Evolutionary conservation across 2,888 invertebrate genomes (phyloP).

Genomic region (Anoncus sp.): DNA sequence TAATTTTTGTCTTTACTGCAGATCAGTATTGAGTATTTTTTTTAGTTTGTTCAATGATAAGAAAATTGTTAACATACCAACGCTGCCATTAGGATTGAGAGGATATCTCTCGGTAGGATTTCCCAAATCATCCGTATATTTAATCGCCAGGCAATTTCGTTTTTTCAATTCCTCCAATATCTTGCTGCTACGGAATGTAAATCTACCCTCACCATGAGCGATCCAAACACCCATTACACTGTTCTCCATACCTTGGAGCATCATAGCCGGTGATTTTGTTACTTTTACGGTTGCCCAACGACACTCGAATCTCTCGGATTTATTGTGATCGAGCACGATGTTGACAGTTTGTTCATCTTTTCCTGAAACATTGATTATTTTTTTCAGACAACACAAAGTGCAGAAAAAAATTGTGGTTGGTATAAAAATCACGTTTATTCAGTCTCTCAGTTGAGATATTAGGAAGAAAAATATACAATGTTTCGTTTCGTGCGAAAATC

Average conservation of each 20-base stretch:
- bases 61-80: conserved; percentile 83
- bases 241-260: conserved; percentile 95
- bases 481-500: no score
- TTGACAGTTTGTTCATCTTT: conserved; percentile 83
- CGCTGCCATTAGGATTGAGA: conserved; percentile 97
- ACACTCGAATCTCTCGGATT: conserved; percentile 94
- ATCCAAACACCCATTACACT: conserved; percentile 98
- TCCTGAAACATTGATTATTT: conserved; percentile 13
- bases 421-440: no score
- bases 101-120: conserved; percentile 93
- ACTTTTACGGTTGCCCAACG: conserved; percentile 90
- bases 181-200: conserved; percentile 85
- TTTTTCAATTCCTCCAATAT: conserved; percentile 84
- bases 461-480: no score
- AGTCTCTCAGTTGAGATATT: no score
- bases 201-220: conserved; percentile 97
- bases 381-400: neutral
- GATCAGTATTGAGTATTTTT: no score
- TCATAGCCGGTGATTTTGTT: conserved; percentile 89
- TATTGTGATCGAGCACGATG: conserved; percentile 92
- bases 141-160: conserved; percentile 89
- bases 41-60: conserved; percentile 3
- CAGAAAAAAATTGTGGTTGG: no score
- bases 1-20: no score
- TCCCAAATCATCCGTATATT: conserved; percentile 93